These are phyloP conservation scores for Chelonoidis abingdonii DNA, from an alignment of 2,113 vertebrate species.

Conservation along the genomic window DNA sequence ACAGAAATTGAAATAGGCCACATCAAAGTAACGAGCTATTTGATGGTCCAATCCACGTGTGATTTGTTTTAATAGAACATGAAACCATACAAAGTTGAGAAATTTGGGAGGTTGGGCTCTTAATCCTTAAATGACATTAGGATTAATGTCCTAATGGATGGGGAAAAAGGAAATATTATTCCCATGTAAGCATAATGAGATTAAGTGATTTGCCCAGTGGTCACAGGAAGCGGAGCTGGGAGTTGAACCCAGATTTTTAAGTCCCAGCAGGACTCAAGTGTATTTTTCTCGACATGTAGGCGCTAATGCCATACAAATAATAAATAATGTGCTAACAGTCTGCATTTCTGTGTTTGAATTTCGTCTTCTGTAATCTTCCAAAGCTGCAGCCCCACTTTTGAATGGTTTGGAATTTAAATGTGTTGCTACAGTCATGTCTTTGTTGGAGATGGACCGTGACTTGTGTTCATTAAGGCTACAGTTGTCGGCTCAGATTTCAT, in stretches of 20 bases:
- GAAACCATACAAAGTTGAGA: neutral
- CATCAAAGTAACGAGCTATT: neutral
- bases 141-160: too few species aligned
- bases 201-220: neutral
- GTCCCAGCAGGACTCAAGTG: neutral
- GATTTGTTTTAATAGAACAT: neutral
- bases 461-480: constrained; percentile 51
- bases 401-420: constrained; percentile 48
- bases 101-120: neutral
- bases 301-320: neutral
- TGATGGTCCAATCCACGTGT: neutral
- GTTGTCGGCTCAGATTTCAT: constrained; percentile 62
- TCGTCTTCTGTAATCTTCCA: constrained; percentile 35
- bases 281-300: neutral
- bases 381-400: constrained; percentile 36
- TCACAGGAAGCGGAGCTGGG: neutral
- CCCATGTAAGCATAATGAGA: neutral
- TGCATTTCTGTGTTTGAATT: constrained; percentile 3
- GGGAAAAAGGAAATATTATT: neutral
- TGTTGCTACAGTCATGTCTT: constrained; percentile 30
- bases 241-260: neutral
- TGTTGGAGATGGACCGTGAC: constrained; percentile 28
- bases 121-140: neutral
- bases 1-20: neutral
- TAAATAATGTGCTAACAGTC: neutral